phyloP scores from a whole-genome alignment of 1,140 invertebrate genomes.

The Drosophila micromelanica region DNA sequence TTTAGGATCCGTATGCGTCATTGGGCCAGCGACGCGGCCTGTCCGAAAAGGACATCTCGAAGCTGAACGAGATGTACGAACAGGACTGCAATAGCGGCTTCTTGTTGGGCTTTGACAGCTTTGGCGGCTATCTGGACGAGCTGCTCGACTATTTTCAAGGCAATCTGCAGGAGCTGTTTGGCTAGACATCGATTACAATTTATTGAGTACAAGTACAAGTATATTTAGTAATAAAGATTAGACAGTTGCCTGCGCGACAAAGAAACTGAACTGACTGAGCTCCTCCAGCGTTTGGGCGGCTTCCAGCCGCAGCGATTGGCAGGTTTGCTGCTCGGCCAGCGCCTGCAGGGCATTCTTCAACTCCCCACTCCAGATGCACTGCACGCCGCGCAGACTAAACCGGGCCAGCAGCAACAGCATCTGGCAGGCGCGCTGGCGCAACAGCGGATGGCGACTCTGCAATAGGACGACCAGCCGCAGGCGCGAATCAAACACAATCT shows the following conservation, averaged over 20 bases:
- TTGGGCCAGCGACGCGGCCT: slow-evolving; percentile 88
- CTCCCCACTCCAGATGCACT: slow-evolving; percentile 87
- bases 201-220: slow-evolving; percentile 3
- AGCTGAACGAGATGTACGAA: slow-evolving; percentile 89
- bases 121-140: slow-evolving; percentile 68
- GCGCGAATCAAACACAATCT: slow-evolving; percentile 87
- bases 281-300: slow-evolving; percentile 85
- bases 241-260: slow-evolving; percentile 58
- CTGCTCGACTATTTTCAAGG: slow-evolving; percentile 77
- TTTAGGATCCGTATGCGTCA: slow-evolving; percentile 73
- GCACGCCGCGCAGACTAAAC: slow-evolving; percentile 87
- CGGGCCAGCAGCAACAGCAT: slow-evolving; percentile 88
- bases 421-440: slow-evolving; percentile 88
- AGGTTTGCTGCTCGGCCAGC: slow-evolving; percentile 79
- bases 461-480: slow-evolving; percentile 87
- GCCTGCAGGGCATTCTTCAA: slow-evolving; percentile 86
- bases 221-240: slow-evolving; percentile 20
- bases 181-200: slow-evolving; percentile 38
- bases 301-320: slow-evolving; percentile 68
- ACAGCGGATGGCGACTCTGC: slow-evolving; percentile 86
- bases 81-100: slow-evolving; percentile 81
- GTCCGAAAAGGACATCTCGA: slow-evolving; percentile 88
- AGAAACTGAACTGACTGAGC: slow-evolving; percentile 86
- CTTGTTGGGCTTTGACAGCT: slow-evolving; percentile 65
- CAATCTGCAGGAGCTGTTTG: slow-evolving; percentile 62